These are phyloP conservation scores for Stratiolaelaps scimitus DNA, from an alignment of 1,140 invertebrate species.

Conservation along the genomic window DNA sequence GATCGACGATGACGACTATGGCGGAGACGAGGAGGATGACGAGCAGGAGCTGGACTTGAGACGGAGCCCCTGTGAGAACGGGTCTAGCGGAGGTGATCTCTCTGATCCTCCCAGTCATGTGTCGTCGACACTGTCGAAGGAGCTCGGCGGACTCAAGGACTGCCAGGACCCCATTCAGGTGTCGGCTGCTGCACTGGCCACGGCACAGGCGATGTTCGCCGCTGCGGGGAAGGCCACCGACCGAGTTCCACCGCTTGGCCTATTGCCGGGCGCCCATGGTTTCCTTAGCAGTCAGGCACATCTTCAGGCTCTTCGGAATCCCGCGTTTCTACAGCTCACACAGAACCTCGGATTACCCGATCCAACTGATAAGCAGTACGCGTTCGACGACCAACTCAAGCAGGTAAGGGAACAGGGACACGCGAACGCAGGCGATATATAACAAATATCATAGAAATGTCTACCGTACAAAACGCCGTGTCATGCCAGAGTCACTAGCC, in stretches of 20 bases:
- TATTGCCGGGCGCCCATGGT: conserved; percentile 20
- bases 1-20: conserved; percentile 25
- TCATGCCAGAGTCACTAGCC: too few relatives aligned
- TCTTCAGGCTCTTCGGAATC: conserved; percentile 18
- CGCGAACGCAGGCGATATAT: too few relatives aligned
- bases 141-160: conserved; percentile 6
- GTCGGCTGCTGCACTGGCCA: conserved; percentile 7
- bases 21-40: conserved; percentile 20
- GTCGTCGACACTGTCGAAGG: background rate
- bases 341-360: conserved; percentile 26
- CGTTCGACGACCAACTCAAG: conserved; percentile 14
- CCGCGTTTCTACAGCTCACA: conserved; percentile 20
- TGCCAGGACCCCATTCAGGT: conserved; percentile 16
- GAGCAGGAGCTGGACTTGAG: conserved; percentile 19
- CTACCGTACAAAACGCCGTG: too few relatives aligned
- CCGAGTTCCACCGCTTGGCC: background rate
- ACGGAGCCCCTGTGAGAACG: conserved; percentile 18
- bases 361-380: conserved; percentile 13
- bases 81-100: conserved; percentile 20
- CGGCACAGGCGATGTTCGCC: conserved; percentile 19
- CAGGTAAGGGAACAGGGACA: background rate
- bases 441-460: too few relatives aligned
- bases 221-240: conserved; percentile 12
- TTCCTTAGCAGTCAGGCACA: conserved; percentile 11
- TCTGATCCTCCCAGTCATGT: conserved; percentile 23